Evolutionary conservation across 2,113 vertebrate species (phyloP), one percentile per base, ranked within the genome.

Genomic region (Crocuta crocuta): DNA sequence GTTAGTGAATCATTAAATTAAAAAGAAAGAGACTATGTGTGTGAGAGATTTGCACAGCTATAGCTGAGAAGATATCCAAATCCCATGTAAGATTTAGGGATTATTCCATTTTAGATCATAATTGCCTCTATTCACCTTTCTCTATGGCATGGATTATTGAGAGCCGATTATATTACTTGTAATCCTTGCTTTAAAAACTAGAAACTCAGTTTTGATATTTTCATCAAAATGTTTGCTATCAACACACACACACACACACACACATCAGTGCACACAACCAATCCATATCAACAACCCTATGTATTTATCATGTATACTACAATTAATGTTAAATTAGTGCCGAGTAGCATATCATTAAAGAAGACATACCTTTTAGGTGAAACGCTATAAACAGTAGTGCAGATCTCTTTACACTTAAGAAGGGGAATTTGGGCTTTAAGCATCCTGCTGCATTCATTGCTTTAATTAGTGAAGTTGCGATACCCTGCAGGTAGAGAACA

Each of bases 401-500:
- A 88, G 99, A 99, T 97, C 97, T 99, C 98, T 98, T 99, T 94
- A 99, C 87, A 94, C 98, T 99, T 74, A 99, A 96, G 98, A 99
- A 99, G 50, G 99, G 99, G 98, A 99, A 99, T 98, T 99, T 99
- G 82, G 99, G 99, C 98, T 99, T 99, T 78, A 99, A 98, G 97
- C 99, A 99, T 43, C 99, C 99, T 1, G 99, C 99, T 93, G 99
- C 99, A 89, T 99, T 99, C 99, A 99, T 98, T 96, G 99, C 99
- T 98, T 99, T 99, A 98, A 99, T 99, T 66, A 99, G 97, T 85
- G 99, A 98, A 43, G 98, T 98, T 91, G 99, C 99, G 21, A 98
- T 98, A 82, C 99, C 99, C 99, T 99, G 92, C 70, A 96, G 97
- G 86, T 76, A 96, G 63, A 96, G 92, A 94, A 95, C 33, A 73